Evolutionary conservation across 30 jellyfish, hydroid and myxozoan genomes (phyloP), one percentile per base, ranked within the genome.

Genomic region (Pseudorhiza aurosa): DNA sequence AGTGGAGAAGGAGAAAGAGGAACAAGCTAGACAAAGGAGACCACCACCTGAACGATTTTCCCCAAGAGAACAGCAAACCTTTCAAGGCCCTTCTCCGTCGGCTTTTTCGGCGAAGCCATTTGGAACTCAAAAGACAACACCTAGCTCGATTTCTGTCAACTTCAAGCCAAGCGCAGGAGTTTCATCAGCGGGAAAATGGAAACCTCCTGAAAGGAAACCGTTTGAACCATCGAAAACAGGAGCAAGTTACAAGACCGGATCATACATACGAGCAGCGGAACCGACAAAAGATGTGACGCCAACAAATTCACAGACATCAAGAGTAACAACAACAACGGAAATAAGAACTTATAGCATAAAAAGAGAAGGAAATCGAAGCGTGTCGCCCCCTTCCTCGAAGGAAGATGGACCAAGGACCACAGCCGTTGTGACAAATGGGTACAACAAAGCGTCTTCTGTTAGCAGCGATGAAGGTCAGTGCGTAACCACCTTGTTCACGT

Each of bases 381-480:
- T 37, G 44, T 58, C 89, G 15, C 79, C 89, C 7, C 79, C 90
- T 8, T 31, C 79, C 35, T 24, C 65, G 49, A 49, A 79, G 33
- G 83, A 79, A 29, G 75, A 65, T 19, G 50, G 51, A 10, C 65
- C 47, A 0, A 22, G n/a, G n/a, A n/a, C n/a, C n/a, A n/a, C n/a
- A n/a, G n/a, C 69, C 35, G 79, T 72, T 21, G 59, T 76, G 70
- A 32, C 64, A 57, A 76, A 76, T 59, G 88, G 88, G 4, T 42
- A 53, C 22, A 50, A 76, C 44, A 76, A 76, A 30, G 69, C 79
- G 8, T 64, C 90, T 7, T 65, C 82, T 10, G 64, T 79, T 30
- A 79, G 82, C 76, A 79, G 90, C 35, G 90, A 79, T 58, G 83
- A 79, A 25, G 83, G 90, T 64, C 9, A 21, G 87, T 33, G 15